Base-by-base conservation (phyloP, 2,797 vertebrate species). In the Botia almorhae region DNA sequence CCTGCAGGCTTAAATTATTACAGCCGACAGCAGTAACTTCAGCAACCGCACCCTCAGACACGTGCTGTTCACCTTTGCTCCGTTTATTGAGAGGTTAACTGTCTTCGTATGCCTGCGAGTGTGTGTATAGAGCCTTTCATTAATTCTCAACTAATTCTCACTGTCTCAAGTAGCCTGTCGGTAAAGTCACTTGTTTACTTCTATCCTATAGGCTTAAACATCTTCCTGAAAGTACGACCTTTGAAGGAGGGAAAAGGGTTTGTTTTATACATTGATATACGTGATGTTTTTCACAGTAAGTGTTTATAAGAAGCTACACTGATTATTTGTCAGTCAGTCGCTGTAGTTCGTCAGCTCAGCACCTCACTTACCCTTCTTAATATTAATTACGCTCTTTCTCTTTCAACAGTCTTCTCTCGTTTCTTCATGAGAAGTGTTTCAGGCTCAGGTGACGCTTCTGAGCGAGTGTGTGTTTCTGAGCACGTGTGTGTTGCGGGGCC, bases 91-190 rank as follows among this genome's bases (percentile, higher is more conserved):
- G 76, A 61, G 63, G 56, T 61, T 70, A 51, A 58, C 73, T 75
- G n/a, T 70, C 63, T 78, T 65, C 80, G 53, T 80, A 68, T 80
- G 81, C 50, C 74, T 74, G 75, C 36, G 53, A 60, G 51, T 70
- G 46, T 63, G 72, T 80, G 48, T 72, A 43, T 73, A 75, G 82
- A 83, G 85, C 72, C 84, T 83, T 85, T 90, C 91, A 91, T 89
- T 90, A 86, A 85, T 87, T 89, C 61, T 73, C 75, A 70, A 74
- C 74, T 81, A 50, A 72, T 82, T 83, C 74, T 82, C 63, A 56
- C 60, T 53, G 43, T 83, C 74, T 84, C 82, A 63, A 82, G 76
- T 85, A 80, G 76, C 74, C 74, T 21, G 39, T n/a, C 46, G n/a
- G 19, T 67, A 72, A 69, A 23, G 14, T 43, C 5, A 14, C 43